Conservation (phyloP, 35 echinoderm and acorn worm species). For the Antedon bifida region DNA sequence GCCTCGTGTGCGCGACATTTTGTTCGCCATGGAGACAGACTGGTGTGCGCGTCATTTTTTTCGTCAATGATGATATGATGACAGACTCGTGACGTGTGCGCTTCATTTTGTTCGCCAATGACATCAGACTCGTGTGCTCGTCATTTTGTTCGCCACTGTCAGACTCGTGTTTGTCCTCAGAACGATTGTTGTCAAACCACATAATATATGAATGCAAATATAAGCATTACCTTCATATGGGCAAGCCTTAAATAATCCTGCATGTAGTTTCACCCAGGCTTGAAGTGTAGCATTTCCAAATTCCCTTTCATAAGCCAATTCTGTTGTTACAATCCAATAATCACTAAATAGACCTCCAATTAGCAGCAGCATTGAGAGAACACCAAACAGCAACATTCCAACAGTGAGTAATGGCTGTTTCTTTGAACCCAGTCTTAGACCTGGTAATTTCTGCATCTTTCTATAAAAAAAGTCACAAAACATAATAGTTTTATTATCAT, state of each 20-base stretch:
- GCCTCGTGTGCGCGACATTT: no score
- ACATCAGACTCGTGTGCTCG: no score
- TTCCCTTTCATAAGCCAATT: neutral
- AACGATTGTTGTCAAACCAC: no score
- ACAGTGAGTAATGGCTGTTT: neutral
- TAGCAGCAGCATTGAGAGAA: neutral
- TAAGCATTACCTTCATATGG: neutral
- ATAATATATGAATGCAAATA: no score
- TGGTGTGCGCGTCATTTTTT: no score
- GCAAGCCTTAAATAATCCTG: neutral
- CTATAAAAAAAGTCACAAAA: neutral
- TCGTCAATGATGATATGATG: no score
- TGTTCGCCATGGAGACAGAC: no score
- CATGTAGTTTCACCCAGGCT: neutral
- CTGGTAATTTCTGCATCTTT: neutral
- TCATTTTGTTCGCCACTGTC: no score
- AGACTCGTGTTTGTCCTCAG: no score
- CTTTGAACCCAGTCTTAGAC: neutral
- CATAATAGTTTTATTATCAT: neutral
- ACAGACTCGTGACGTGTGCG: no score
- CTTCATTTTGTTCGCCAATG: no score
- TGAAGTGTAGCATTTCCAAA: neutral
- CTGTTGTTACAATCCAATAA: neutral
- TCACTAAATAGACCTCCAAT: neutral
- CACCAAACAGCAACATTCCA: neutral